These are phyloP conservation scores for Galagoides demidoff DNA, from an alignment of 2,797 vertebrate species.

Conservation along the genomic window DNA sequence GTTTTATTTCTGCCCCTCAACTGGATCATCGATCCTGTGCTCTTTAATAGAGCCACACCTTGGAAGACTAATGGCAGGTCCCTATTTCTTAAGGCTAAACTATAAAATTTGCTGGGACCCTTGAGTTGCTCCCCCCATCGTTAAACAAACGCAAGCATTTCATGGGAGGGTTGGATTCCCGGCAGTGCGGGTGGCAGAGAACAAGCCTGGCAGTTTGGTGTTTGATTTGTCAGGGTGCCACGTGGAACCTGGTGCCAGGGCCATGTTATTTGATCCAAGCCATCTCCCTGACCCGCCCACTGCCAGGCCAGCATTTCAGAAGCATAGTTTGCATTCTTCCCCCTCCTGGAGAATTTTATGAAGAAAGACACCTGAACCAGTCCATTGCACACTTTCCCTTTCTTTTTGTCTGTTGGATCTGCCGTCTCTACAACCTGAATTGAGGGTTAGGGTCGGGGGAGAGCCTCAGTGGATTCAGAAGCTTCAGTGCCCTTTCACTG, in stretches of 20 bases:
- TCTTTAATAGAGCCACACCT: background rate
- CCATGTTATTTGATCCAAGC: conserved; percentile 23
- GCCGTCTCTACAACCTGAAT: background rate
- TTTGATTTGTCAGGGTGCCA: conserved; percentile 76
- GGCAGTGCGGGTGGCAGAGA: background rate
- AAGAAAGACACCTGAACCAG: background rate
- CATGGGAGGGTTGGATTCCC: background rate
- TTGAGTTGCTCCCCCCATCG: background rate
- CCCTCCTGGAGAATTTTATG: background rate
- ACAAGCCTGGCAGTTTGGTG: conserved; percentile 38
- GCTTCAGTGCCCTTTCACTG: background rate
- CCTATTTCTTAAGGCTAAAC: background rate
- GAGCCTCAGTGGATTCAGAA: rapidly evolving
- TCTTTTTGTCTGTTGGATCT: background rate
- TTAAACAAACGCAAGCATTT: conserved; percentile 46
- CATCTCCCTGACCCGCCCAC: background rate
- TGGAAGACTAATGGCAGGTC: rapidly evolving
- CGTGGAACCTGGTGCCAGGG: conserved; percentile 33
- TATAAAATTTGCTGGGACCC: background rate
- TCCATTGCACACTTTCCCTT: background rate
- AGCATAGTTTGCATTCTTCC: conserved; percentile 46
- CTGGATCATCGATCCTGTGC: rapidly evolving
- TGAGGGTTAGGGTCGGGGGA: rapidly evolving
- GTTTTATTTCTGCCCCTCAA: background rate
- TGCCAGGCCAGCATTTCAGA: background rate